phyloP scores from a whole-genome alignment of 2,113 vertebrate genomes.

The Myiozetetes cayanensis region DNA sequence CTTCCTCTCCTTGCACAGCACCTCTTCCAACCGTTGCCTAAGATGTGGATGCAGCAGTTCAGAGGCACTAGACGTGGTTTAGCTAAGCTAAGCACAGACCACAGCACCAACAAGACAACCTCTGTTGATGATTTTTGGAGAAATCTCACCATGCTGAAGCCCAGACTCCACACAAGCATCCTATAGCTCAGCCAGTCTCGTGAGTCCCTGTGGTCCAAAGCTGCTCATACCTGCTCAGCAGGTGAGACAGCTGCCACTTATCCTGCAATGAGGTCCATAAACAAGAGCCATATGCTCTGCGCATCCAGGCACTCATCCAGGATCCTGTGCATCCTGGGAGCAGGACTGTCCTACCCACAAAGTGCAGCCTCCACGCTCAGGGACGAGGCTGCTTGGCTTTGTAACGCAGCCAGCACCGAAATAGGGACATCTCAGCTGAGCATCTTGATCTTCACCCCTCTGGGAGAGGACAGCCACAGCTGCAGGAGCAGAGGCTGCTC shows the following conservation, averaged over 20 bases:
- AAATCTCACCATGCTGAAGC: not conserved
- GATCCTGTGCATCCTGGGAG: not conserved
- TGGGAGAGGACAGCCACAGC: not conserved
- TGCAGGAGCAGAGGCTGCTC: constrained; percentile 23
- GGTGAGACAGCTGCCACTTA: not conserved
- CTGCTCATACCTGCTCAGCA: not conserved
- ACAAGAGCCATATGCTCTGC: not conserved
- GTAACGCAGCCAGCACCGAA: accelerated
- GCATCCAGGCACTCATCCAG: not conserved
- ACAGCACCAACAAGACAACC: not conserved
- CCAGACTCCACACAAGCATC: not conserved
- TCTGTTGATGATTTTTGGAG: not conserved
- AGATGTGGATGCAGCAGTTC: not conserved
- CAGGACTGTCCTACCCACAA: not conserved
- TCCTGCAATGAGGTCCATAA: not conserved
- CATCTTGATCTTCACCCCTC: not conserved
- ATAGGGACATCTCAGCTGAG: not conserved
- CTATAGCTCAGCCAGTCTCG: not conserved
- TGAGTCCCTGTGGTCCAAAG: not conserved
- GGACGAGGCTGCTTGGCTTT: not conserved
- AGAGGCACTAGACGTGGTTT: not conserved
- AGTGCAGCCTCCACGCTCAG: not conserved
- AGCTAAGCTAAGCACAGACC: not conserved
- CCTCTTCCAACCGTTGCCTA: not conserved
- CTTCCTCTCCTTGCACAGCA: not conserved